Percentiles rank a stretch among this genome's conserved stretches.
phyloP scores from a whole-genome alignment of 2,888 invertebrate genomes.

The Parnassius glacialis region DNA sequence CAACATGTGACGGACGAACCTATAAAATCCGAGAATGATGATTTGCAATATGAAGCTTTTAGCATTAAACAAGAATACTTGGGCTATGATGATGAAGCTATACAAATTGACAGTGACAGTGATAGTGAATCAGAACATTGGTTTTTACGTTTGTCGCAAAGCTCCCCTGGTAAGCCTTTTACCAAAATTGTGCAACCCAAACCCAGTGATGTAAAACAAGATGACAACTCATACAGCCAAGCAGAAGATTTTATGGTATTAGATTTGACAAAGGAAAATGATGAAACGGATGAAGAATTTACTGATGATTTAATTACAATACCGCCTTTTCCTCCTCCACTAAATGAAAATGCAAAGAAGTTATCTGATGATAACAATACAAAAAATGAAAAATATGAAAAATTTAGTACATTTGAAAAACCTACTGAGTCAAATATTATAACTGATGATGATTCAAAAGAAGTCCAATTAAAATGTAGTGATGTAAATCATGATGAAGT shows the following conservation, averaged over 20 bases:
- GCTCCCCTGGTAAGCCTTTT: constrained; percentile 64
- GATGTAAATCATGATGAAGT: constrained; percentile 36
- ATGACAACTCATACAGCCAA: constrained; percentile 68
- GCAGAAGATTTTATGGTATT: constrained; percentile 46
- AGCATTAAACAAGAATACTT: constrained; percentile 66
- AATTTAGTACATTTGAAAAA: constrained; percentile 4
- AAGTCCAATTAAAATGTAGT: not conserved
- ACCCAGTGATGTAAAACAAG: constrained; percentile 39
- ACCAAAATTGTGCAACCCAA: constrained; percentile 38
- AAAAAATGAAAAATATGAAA: no score
- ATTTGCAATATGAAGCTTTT: constrained; percentile 60
- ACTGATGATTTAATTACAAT: constrained; percentile 57
- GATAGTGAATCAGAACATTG: constrained; percentile 79
- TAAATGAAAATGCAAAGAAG: constrained; percentile 11
- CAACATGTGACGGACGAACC: constrained; percentile 36
- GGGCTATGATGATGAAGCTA: constrained; percentile 61
- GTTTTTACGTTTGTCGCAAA: constrained; percentile 76
- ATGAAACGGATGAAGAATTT: constrained; percentile 46
- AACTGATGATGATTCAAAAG: not conserved
- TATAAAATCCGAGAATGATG: constrained; percentile 55
- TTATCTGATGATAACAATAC: not conserved
- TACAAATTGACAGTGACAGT: constrained; percentile 66
- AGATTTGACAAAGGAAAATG: constrained; percentile 40
- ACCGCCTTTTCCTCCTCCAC: constrained; percentile 35
- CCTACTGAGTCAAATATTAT: not conserved